phyloP scores from a whole-genome alignment of 2,113 vertebrate genomes.

The Regulus satrapa region DNA sequence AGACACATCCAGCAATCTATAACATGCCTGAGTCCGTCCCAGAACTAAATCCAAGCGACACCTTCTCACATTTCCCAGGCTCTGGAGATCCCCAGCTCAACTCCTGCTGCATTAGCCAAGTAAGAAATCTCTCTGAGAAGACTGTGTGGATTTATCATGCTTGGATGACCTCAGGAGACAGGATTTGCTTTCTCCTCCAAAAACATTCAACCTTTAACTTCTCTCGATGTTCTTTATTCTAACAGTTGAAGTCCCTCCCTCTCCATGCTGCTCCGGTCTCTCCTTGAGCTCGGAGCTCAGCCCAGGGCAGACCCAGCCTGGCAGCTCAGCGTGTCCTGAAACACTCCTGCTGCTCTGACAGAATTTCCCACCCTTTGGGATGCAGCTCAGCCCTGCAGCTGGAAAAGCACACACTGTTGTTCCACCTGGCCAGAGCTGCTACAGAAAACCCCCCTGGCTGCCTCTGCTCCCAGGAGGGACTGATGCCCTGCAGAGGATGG shows the following conservation, averaged over 20 bases:
- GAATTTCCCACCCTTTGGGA: not conserved
- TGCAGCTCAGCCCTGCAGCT: not conserved
- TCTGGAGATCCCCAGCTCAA: not conserved
- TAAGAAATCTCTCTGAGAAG: not conserved
- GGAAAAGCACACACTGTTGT: not conserved
- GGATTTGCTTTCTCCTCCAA: conserved; percentile 17
- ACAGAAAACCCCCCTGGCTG: not conserved
- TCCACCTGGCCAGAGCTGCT: not conserved
- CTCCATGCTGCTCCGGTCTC: not conserved
- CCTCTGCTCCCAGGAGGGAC: not conserved
- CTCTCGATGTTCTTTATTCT: not conserved
- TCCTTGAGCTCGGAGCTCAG: not conserved
- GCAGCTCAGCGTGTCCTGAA: not conserved
- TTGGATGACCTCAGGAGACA: conserved; percentile 7
- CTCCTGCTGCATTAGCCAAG: not conserved
- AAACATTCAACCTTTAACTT: conserved; percentile 11
- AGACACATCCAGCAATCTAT: not conserved
- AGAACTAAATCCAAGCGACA: not conserved
- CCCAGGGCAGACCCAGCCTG: not conserved
- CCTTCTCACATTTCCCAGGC: not conserved
- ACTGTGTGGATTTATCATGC: not conserved
- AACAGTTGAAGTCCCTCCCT: not conserved
- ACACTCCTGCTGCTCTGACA: not conserved
- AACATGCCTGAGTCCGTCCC: not conserved
- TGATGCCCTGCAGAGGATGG: not conserved